Evolutionary conservation across 2,888 invertebrate species (phyloP), one percentile per base, ranked within the genome.

Genomic region (Camptogramma bilineatum): DNA sequence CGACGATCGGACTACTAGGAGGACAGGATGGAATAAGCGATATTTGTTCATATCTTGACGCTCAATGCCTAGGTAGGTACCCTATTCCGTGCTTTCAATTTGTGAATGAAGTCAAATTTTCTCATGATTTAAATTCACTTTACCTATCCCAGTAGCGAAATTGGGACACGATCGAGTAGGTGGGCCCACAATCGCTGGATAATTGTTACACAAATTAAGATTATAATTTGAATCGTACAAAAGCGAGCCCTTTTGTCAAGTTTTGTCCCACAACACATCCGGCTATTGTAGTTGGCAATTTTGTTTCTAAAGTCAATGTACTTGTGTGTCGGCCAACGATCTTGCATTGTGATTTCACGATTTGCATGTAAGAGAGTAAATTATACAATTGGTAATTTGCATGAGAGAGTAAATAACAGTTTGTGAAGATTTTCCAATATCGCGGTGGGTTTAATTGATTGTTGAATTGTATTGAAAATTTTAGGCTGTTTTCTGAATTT

Each of bases 181-280:
- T 46, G 52, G 50, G 58, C 47, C 54, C 55, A 39, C 19, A 13
- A 39, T 3, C 21, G 21, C 34, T 9, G 46, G 18, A 24, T 66
- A 57, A 62, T 66, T 65, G 65, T 65, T 65, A 64, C 28, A 61
- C 58, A 62, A 66, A 66, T 62, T 56, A 64, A 64, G 34, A 66
- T 66, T 58, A 55, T 58, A 65, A 64, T 65, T 50, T 34, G 42
- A 47, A 57, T 62, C 19, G 39, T 21, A 68, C 62, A 64, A 66
- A 63, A 66, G 64, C 53, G 39, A 55, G 44, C 61, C 64, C 62
- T 62, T 58, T 48, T 66, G 64, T 50, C 46, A 19, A 28, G 56
- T 31, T 48, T 48, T 19, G 55, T 65, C 61, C 56, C 57, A 55
- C 60, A 61, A 62, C 39, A 19, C 34, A 65, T 68, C 68, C 70